Conservation (phyloP, 2,797 vertebrate genomes). For the Adelosebastes latens region DNA sequence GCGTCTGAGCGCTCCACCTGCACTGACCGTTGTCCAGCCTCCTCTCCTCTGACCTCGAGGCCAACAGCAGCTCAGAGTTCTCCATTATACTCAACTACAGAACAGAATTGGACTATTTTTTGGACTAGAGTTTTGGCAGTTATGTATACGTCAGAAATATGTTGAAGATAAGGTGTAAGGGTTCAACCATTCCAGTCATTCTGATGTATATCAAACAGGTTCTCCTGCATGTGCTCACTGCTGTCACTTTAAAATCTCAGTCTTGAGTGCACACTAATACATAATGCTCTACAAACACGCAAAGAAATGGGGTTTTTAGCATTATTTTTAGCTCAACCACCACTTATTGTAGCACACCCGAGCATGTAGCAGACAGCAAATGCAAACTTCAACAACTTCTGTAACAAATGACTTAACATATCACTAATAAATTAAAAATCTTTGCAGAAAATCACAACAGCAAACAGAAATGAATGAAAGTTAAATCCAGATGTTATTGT, state of each 20-base stretch:
- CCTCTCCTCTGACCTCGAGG: conserved; percentile 33
- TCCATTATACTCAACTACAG: conserved; percentile 54
- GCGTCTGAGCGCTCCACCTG: conserved; percentile 33
- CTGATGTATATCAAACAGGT: conserved; percentile 79
- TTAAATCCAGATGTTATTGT: not conserved
- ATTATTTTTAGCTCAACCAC: not conserved
- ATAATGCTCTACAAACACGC: not conserved
- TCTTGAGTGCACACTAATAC: not conserved
- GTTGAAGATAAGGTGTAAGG: not conserved
- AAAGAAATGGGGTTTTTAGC: not conserved
- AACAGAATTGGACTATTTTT: not conserved
- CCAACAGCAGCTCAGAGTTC: conserved; percentile 55
- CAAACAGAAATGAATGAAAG: not conserved
- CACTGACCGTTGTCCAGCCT: conserved; percentile 31
- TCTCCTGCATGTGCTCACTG: conserved; percentile 44
- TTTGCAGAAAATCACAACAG: not conserved
- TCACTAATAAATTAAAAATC: not conserved
- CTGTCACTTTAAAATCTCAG: not conserved
- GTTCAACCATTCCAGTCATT: conserved; percentile 68
- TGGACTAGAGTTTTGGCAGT: not conserved
- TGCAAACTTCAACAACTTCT: not conserved
- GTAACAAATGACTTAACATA: not conserved
- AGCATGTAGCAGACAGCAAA: not conserved
- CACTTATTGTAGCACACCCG: not conserved
- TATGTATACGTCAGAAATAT: not conserved